Base-by-base conservation (phyloP, 2,113 vertebrate genomes). In the Psittacus erithacus region DNA sequence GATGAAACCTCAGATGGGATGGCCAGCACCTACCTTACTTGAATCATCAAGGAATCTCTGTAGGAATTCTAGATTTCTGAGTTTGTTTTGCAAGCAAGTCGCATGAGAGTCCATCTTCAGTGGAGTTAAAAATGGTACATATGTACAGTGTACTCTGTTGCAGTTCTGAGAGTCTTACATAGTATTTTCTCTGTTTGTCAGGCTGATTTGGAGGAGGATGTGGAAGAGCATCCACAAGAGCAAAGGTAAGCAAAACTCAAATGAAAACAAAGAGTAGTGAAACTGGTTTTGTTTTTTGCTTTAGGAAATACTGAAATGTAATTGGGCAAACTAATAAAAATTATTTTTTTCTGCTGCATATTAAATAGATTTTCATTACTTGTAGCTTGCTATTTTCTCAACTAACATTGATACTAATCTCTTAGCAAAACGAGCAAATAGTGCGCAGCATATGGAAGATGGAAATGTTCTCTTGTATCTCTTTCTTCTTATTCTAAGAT, bases 171-270 rank as follows among this genome's bases (percentile, higher is more conserved):
- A 43, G 67, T 60, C 60, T 95, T 96, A 95, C 82, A 7, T 31
- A 13, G 13, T 96, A 5, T 96, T 94, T 97, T 62, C 18, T 92
- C 96, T 96, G 64, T 93, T 97, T 92, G 43, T 63, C 93, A 99
- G 99, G 97, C 98, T 95, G 99, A 99, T 96, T 98, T 99, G 9
- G 99, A 99, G 96, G 98, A 98, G 80, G 98, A 98, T 93, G 95
- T 98, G 95, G 99, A 99, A 46, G 98, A 98, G 81, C 98, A 98
- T 97, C 97, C 98, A 8, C 97, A 98, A 86, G 98, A 99, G 82
- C 98, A 99, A 95, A 98, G 99, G 99, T 99, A 98, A 98, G 97
- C 39, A 91, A 50, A 88, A 59, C 35, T 65, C 33, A 50, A 65
- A 25, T 33, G 52, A 41, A 81, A 62, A 25, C 49, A 46, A 17